Base-by-base conservation (phyloP, 2,113 vertebrate species). In the Corythaeola cristata region DNA sequence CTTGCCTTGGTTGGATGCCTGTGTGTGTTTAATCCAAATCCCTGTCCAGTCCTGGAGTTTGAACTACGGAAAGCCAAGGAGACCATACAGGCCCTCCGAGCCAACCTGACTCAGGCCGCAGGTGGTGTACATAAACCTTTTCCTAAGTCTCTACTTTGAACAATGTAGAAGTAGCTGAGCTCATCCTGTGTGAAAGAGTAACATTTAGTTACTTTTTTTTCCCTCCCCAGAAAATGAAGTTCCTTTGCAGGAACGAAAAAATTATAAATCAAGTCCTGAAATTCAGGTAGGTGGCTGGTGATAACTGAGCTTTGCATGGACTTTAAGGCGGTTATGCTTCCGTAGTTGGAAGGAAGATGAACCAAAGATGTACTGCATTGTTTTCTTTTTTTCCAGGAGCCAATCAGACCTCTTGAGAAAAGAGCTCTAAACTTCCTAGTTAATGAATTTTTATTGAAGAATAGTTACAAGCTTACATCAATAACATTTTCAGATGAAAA, bases 1-100 rank as follows among this genome's bases (percentile, higher is more conserved):
- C 98, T 99, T 98, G 99, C 98, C 98, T 99, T 99, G 99, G 98
- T 99, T 99, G 99, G 99, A 99, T 99, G 98, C 98, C 98, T 99
- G 98, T 99, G 98, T 99, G 98, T 99, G 98, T 99, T 98, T 98
- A 98, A 98, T 99, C 98, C 99, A 99, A 99, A 99, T 99, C 98
- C 99, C 98, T 99, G 99, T 99, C 99, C 99, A 99, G 99, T 99
- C 99, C 99, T 99, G 99, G 99, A 99, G 98, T 99, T 99, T 99
- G 99, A 99, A 98, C 99, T 99, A 97, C 99, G 99, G 99, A 99
- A 99, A 99, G 99, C 99, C 99, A 99, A 99, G 99, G 99, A 99
- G 98, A 99, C 99, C 99, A 99, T 99, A 99, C 99, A 99, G 99
- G 99, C 99, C 98, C 99, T 99, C 97, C 99, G 99, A 99, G 99